A percentile compares a stretch with the other conserved stretches of the same genome.
Evolutionary conservation across 1,140 invertebrate species (phyloP).

Genomic region (Phortica variegata): DNA sequence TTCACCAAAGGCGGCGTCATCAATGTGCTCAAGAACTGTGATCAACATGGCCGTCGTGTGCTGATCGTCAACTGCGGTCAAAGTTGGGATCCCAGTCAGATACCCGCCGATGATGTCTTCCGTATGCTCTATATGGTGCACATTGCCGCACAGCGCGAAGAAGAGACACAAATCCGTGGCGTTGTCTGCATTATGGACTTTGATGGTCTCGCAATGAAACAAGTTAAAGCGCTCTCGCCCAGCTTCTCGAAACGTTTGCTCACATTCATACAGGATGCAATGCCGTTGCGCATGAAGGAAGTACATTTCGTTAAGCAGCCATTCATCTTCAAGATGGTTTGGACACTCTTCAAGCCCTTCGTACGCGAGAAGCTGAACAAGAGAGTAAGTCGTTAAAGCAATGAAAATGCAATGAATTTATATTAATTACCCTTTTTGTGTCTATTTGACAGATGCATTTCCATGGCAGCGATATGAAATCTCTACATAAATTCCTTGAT

Average conservation of each 20-base stretch:
- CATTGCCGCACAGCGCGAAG: slow-evolving; percentile 70
- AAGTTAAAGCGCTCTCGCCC: slow-evolving; percentile 70
- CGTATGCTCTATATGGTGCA: slow-evolving; percentile 77
- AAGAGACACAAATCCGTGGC: slow-evolving; percentile 72
- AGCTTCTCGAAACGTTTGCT: slow-evolving; percentile 73
- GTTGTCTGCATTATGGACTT: slow-evolving; percentile 81
- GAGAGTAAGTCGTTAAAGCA: slow-evolving; percentile 63
- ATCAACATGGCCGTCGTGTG: slow-evolving; percentile 60
- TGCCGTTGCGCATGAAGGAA: slow-evolving; percentile 84
- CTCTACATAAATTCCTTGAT: slow-evolving; percentile 72
- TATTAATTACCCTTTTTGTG: slow-evolving; percentile 30
- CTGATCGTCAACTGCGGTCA: slow-evolving; percentile 54
- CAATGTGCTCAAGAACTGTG: slow-evolving; percentile 70
- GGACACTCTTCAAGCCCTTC: slow-evolving; percentile 85
- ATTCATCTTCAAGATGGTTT: slow-evolving; percentile 84
- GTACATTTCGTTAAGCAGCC: slow-evolving; percentile 90
- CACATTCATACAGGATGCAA: slow-evolving; percentile 82
- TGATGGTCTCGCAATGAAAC: slow-evolving; percentile 71
- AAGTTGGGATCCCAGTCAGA: slow-evolving; percentile 71
- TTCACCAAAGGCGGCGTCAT: slow-evolving; percentile 71
- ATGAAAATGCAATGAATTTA: slow-evolving; percentile 1
- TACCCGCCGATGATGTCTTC: slow-evolving; percentile 73
- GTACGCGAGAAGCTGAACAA: slow-evolving; percentile 79
- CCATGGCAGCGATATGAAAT: slow-evolving; percentile 73
- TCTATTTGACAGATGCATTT: slow-evolving; percentile 76